Percentiles rank a stretch among this genome's conserved stretches.
These are phyloP conservation scores for Diplogasteroides magnus DNA, from an alignment of 1,140 invertebrate genomes.

Conservation along the genomic window DNA sequence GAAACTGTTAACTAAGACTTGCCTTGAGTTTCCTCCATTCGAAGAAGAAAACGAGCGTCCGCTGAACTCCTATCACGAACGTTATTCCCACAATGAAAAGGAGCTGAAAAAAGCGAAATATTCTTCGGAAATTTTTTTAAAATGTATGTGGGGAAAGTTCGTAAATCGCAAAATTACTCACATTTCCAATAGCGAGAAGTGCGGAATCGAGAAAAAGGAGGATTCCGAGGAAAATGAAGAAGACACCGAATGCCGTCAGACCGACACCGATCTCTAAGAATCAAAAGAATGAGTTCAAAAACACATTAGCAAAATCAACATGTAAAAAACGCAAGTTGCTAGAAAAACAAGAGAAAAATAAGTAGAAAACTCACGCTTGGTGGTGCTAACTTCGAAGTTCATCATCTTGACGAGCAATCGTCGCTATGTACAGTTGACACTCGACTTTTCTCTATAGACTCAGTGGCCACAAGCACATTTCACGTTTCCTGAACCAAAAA, in stretches of 20 bases:
- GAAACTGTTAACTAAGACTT: background rate
- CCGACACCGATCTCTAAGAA: constrained; percentile 91
- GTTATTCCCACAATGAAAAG: constrained; percentile 88
- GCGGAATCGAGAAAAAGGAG: constrained; percentile 94
- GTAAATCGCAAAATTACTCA: constrained; percentile 61
- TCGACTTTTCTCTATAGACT: too few species aligned
- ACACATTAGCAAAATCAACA: constrained; percentile 12
- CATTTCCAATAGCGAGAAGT: constrained; percentile 94
- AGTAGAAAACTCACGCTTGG: constrained; percentile 44
- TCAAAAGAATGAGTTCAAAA: constrained; percentile 18
- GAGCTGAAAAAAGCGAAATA: constrained; percentile 65
- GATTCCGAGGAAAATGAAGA: constrained; percentile 89
- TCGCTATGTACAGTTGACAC: too few species aligned
- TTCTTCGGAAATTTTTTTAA: background rate
- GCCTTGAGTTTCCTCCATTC: constrained; percentile 86
- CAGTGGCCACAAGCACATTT: background rate
- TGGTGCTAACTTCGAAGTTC: constrained; percentile 51
- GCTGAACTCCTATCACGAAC: constrained; percentile 89
- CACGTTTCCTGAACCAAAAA: too few species aligned
- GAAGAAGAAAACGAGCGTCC: constrained; percentile 96
- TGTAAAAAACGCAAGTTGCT: background rate
- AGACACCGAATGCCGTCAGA: constrained; percentile 86
- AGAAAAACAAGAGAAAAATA: background rate
- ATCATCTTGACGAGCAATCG: constrained; percentile 32
- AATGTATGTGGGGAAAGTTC: background rate